Conservation (phyloP, 2,797 vertebrate species). For the Esox lucius region DNA sequence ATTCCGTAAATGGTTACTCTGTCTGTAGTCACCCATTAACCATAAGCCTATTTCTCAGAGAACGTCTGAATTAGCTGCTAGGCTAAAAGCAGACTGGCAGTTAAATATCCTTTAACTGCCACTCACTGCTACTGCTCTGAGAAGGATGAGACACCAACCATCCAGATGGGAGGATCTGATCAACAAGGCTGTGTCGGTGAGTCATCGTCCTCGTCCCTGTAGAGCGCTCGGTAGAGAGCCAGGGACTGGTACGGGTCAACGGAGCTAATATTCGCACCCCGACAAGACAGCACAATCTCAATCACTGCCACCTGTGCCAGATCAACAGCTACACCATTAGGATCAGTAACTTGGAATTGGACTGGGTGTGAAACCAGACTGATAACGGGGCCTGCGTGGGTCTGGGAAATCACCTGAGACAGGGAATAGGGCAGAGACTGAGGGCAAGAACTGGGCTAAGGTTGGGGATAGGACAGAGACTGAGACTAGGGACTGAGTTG, state of each 20-base stretch:
- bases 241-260: background rate
- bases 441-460: background rate
- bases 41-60: background rate
- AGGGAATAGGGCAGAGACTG: background rate
- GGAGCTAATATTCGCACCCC: background rate
- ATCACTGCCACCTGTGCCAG: background rate
- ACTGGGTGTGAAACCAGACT: background rate
- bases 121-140: background rate
- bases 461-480: background rate
- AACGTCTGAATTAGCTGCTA: background rate
- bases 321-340: background rate
- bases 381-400: background rate
- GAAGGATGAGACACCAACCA: background rate
- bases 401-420: background rate
- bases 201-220: background rate
- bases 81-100: constrained; percentile 5
- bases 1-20: background rate
- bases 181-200: constrained; percentile 8
- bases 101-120: background rate
- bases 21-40: background rate
- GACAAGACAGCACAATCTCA: background rate
- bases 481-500: background rate
- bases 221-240: background rate
- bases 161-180: constrained; percentile 8
- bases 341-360: background rate